These are phyloP conservation scores for Esox niger DNA, from an alignment of 2,113 vertebrate species.

Conservation along the genomic window DNA sequence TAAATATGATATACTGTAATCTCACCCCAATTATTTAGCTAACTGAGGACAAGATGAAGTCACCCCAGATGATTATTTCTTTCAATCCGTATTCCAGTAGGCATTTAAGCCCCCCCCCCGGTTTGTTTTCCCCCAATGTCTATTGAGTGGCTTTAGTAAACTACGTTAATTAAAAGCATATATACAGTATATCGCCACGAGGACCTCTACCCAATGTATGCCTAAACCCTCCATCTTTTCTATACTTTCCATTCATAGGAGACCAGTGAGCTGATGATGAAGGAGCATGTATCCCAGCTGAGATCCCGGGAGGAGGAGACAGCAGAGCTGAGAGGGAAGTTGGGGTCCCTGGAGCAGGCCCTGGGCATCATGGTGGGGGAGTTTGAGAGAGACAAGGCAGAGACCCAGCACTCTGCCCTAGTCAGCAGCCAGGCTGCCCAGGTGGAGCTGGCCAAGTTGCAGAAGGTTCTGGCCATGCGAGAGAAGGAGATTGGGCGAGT, in stretches of 20 bases:
- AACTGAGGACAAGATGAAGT: slow-evolving; percentile 34
- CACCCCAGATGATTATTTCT: background rate
- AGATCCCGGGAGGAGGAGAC: slow-evolving; percentile 69
- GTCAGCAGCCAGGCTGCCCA: slow-evolving; percentile 59
- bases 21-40: slow-evolving; percentile 46
- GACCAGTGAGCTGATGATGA: slow-evolving; percentile 68
- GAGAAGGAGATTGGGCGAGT: slow-evolving; percentile 77
- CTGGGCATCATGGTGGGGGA: slow-evolving; percentile 54
- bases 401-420: slow-evolving; percentile 43
- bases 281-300: slow-evolving; percentile 71
- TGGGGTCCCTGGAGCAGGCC: slow-evolving; percentile 69
- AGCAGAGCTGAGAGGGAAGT: slow-evolving; percentile 64
- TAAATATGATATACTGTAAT: slow-evolving; percentile 58
- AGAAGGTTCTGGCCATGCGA: slow-evolving; percentile 73
- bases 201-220: background rate
- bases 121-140: too few species aligned
- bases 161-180: background rate
- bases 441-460: slow-evolving; percentile 76
- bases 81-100: background rate
- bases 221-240: background rate
- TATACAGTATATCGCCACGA: background rate
- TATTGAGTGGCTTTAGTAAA: background rate
- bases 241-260: slow-evolving; percentile 63
- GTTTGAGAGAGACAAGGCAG: slow-evolving; percentile 54
- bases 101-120: too few species aligned